Percentiles rank a stretch among this genome's conserved stretches.
Conservation (phyloP, 1,140 invertebrate species). For the Drosophila nigromelanica region DNA sequence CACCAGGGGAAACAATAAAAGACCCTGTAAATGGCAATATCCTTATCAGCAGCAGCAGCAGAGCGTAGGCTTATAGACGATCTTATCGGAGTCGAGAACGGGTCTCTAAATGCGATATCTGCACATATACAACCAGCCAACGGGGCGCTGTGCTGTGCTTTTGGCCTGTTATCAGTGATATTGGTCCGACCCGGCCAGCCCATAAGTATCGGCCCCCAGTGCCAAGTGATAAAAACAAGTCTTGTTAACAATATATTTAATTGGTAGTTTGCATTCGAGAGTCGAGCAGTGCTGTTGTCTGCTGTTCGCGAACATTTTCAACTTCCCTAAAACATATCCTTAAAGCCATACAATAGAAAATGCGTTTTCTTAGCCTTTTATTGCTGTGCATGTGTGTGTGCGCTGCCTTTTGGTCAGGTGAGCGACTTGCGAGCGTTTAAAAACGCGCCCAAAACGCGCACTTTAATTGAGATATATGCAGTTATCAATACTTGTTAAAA, state of each 20-base stretch:
- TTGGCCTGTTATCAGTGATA: constrained; percentile 54
- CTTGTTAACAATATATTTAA: constrained; percentile 81
- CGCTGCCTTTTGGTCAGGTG: constrained; percentile 53
- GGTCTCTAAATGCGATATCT: not conserved
- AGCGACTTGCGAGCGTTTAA: constrained; percentile 22
- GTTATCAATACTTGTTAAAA: not conserved
- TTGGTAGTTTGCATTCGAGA: constrained; percentile 72
- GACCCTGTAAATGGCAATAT: not conserved
- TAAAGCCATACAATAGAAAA: constrained; percentile 20
- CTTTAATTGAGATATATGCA: constrained; percentile 1
- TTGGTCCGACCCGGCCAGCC: constrained; percentile 32
- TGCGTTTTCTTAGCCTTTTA: constrained; percentile 42
- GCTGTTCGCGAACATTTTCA: not conserved
- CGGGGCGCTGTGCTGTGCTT: constrained; percentile 24
- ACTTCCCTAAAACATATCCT: constrained; percentile 31
- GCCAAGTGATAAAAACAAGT: constrained; percentile 71
- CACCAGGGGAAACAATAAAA: not conserved
- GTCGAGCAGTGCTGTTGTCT: constrained; percentile 56
- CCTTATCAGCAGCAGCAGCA: constrained; percentile 35
- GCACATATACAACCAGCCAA: constrained; percentile 16
- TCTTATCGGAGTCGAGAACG: constrained; percentile 25
- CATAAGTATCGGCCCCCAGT: constrained; percentile 24
- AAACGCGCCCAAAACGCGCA: constrained; percentile 21
- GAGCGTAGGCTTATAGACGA: constrained; percentile 15
- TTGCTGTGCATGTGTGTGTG: constrained; percentile 44